These are phyloP conservation scores for Laothoe populi DNA, from an alignment of 2,888 invertebrate species.

Conservation along the genomic window DNA sequence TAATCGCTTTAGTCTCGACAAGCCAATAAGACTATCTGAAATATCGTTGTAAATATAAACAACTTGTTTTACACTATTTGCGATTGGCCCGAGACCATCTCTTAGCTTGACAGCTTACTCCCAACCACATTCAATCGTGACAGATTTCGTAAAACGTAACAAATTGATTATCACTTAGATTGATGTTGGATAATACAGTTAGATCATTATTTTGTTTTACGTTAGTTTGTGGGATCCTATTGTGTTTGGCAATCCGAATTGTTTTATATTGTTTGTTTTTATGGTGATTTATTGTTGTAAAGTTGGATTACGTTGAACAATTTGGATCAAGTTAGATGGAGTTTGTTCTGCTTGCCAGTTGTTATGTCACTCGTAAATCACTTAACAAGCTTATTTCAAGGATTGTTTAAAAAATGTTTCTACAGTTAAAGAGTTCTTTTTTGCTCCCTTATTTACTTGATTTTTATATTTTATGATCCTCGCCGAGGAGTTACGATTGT, in stretches of 20 bases:
- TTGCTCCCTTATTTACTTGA: too few species aligned
- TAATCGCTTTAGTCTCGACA: slow-evolving; percentile 28
- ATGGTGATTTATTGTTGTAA: not conserved
- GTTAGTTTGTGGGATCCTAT: slow-evolving; percentile 11
- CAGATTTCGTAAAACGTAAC: slow-evolving; percentile 30
- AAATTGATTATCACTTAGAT: slow-evolving; percentile 37
- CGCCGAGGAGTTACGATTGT: too few species aligned
- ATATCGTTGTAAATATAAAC: not conserved
- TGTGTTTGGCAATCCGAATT: not conserved
- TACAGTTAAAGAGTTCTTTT: too few species aligned
- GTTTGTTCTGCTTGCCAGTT: too few species aligned
- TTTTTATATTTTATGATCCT: too few species aligned
- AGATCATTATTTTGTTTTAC: slow-evolving; percentile 36
- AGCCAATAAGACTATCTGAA: slow-evolving; percentile 27
- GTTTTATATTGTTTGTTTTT: slow-evolving; percentile 4
- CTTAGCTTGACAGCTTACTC: not conserved
- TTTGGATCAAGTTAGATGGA: too few species aligned
- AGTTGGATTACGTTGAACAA: not conserved
- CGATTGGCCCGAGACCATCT: not conserved
- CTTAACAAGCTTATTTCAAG: too few species aligned
- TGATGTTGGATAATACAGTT: slow-evolving; percentile 39
- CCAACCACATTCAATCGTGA: not conserved
- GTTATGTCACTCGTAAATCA: too few species aligned
- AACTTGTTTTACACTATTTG: not conserved
- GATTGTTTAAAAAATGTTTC: too few species aligned